phyloP scores from a whole-genome alignment of 2,797 vertebrate genomes.

The Caiman crocodilus region DNA sequence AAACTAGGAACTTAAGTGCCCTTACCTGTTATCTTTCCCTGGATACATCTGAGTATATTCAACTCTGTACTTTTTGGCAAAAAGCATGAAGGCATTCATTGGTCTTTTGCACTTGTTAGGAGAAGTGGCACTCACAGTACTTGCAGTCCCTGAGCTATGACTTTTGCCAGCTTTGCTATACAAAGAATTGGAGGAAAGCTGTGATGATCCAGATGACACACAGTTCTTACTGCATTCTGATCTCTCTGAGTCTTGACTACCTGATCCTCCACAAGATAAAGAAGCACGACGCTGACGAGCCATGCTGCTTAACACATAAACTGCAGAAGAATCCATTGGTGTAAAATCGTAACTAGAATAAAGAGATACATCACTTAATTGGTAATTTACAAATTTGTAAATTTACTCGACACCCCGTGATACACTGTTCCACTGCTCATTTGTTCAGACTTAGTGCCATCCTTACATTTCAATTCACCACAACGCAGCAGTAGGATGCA shows the following conservation, averaged over 20 bases:
- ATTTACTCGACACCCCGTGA: neutral
- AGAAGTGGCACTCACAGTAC: constrained; percentile 89
- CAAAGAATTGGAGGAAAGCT: constrained; percentile 84
- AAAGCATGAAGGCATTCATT: constrained; percentile 99
- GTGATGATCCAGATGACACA: constrained; percentile 83
- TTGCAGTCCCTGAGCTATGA: constrained; percentile 93
- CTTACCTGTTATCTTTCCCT: constrained; percentile 99
- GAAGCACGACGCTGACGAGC: constrained; percentile 97
- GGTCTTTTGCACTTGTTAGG: constrained; percentile 99
- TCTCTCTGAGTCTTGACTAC: constrained; percentile 92
- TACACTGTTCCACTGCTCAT: neutral
- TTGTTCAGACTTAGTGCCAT: neutral
- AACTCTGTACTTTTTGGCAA: constrained; percentile 99
- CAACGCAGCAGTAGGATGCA: neutral
- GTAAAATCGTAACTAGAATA: constrained; percentile 94
- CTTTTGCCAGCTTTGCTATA: constrained; percentile 90
- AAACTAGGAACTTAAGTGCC: neutral
- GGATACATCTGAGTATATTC: constrained; percentile 99
- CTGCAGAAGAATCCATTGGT: constrained; percentile 97
- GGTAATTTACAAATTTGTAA: neutral
- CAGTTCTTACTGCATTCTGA: constrained; percentile 86
- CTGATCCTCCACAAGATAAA: constrained; percentile 90
- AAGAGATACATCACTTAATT: neutral
- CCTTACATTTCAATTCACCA: neutral
- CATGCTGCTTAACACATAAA: constrained; percentile 98